Base-by-base conservation (phyloP, 2,888 invertebrate species). In the Theretra japonica region DNA sequence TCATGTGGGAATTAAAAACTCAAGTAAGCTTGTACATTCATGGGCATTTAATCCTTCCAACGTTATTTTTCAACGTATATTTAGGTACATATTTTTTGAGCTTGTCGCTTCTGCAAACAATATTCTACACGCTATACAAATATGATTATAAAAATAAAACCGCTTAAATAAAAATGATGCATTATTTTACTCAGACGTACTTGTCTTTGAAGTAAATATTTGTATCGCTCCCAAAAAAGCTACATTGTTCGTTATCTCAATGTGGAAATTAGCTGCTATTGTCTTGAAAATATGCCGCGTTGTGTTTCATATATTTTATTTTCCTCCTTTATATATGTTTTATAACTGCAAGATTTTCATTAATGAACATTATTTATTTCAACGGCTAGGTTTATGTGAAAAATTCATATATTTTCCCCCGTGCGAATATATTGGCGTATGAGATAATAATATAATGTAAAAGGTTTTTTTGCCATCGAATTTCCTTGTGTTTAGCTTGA, bases 181-280 rank as follows among this genome's bases (percentile, higher is more conserved):
- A 53, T 48, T 23, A 48, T 23, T 48, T 33, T 41, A 41, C 23
- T 48, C 41, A 48, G 23, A 48, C 3, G 23, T 65, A 48, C 23
- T 65, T 48, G 48, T 48, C 65, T 48, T 48, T 62, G 60, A 62
- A 62, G 48, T 65, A 41, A 48, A 23, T 17, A 21, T 65, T 65
- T 65, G 65, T 41, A 48, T 41, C 41, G 23, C 48, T 65, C 65
- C 23, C 41, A 23, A 41, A 65, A 62, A 65, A 21, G 48, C 65
- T 65, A 25, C 65, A 65, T 65, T 65, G 65, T 65, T 62, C 62
- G 33, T 65, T 41, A 48, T 65, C 41, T 41, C 41, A n/a, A 21
- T 65, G 62, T 65, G 21, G 5, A 21, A 65, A 65, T 65, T 65
- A 48, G 62, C 21, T 48, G 33, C 62, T 41, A 65, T 65, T 65